phyloP scores from a whole-genome alignment of 2,797 vertebrate species.

The Lateolabrax maculatus region DNA sequence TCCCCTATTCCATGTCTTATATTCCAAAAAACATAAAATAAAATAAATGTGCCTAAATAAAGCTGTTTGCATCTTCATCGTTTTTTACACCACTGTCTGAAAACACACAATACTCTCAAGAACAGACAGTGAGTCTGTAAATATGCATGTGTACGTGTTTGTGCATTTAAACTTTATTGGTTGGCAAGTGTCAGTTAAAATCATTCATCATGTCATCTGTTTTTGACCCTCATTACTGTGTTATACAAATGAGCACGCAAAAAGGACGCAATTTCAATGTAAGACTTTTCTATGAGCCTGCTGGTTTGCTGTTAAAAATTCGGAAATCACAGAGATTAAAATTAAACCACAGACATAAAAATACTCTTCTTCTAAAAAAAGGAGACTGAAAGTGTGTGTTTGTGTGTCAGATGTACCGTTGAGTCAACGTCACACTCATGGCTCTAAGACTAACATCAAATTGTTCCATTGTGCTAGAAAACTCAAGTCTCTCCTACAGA shows the following conservation, averaged over 20 bases:
- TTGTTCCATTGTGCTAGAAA: conserved; percentile 7
- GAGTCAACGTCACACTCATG: not conserved
- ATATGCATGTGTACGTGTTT: not conserved
- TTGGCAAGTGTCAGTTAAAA: not conserved
- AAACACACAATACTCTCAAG: no score
- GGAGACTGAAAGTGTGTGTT: conserved; percentile 1
- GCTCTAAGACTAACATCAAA: not conserved
- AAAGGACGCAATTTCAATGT: not conserved
- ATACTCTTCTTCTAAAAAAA: not conserved
- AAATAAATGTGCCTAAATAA: not conserved
- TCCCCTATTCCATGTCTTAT: not conserved
- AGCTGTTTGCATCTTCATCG: not conserved
- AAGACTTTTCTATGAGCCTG: not conserved
- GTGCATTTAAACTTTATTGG: not conserved
- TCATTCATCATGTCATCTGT: not conserved
- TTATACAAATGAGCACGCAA: not conserved
- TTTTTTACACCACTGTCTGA: not conserved
- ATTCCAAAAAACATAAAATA: not conserved
- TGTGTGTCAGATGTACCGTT: conserved; percentile 3
- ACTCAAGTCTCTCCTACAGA: not conserved
- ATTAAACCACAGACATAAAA: not conserved
- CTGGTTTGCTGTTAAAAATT: no score
- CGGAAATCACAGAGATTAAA: no score
- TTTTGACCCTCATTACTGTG: not conserved
- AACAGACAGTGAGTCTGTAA: not conserved